Percentiles rank a stretch among this genome's conserved stretches.
Conservation (phyloP, 1,140 invertebrate species). For the Maconellicoccus hirsutus region DNA sequence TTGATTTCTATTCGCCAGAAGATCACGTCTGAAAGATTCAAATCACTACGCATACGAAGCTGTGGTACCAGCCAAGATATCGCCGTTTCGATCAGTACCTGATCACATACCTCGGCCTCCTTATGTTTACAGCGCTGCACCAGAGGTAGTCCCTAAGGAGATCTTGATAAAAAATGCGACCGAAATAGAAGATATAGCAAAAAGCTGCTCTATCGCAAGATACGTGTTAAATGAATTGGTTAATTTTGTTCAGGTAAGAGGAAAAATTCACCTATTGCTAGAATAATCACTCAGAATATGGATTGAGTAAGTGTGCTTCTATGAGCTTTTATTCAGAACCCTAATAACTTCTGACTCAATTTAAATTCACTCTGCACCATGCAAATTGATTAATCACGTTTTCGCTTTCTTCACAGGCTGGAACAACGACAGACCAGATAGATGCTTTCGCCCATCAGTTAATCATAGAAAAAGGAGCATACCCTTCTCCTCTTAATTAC, state of each 20-base stretch:
- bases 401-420: conserved; percentile 36
- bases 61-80: not conserved
- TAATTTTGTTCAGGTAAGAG: not conserved
- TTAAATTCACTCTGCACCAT: too few species aligned
- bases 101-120: not conserved
- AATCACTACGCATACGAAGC: too few species aligned
- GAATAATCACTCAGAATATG: too few species aligned
- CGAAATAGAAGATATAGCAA: not conserved
- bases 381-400: too few species aligned
- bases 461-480: conserved; percentile 57
- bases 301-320: too few species aligned
- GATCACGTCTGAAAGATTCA: too few species aligned
- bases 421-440: conserved; percentile 76
- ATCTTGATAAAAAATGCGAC: not conserved
- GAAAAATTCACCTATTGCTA: too few species aligned
- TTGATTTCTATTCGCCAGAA: too few species aligned
- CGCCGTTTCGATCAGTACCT: not conserved
- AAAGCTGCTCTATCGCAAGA: not conserved
- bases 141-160: not conserved
- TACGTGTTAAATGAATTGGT: not conserved
- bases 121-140: not conserved
- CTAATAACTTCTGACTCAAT: too few species aligned
- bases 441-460: conserved; percentile 62
- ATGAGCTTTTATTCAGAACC: too few species aligned
- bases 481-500: conserved; percentile 84